Evolutionary conservation across 2,888 invertebrate species (phyloP).

Genomic region (Spicauda simplicius): DNA sequence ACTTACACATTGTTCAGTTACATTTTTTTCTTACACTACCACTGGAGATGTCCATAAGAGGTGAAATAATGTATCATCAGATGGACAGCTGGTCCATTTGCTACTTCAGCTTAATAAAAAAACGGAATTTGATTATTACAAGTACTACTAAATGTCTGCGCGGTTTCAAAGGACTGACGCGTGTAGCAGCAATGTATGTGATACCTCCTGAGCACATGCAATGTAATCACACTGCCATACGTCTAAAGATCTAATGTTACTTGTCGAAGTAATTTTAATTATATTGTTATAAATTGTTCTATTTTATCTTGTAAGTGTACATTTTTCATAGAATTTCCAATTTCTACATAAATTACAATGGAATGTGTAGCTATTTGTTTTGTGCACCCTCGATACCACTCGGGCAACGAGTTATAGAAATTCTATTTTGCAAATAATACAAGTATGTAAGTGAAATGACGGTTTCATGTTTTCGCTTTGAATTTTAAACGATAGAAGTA

Average conservation of each 20-base stretch:
- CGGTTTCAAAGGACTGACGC: constrained; percentile 6
- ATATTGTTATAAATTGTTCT: constrained; percentile 56
- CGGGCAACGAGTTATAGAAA: constrained; percentile 46
- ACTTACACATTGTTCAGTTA: no score
- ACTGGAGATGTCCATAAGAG: no score
- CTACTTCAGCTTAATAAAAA: no score
- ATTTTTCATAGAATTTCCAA: constrained; percentile 59
- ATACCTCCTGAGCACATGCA: constrained; percentile 39
- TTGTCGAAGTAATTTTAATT: constrained; percentile 49
- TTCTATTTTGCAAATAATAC: constrained; percentile 23
- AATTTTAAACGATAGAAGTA: constrained; percentile 17
- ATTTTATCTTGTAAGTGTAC: constrained; percentile 65
- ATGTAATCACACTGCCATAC: constrained; percentile 53
- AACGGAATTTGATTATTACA: neutral
- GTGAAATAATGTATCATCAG: no score
- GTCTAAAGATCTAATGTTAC: constrained; percentile 46
- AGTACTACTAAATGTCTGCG: neutral
- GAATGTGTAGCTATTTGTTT: constrained; percentile 56
- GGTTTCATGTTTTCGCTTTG: constrained; percentile 23
- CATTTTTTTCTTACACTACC: no score
- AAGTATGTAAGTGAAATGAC: constrained; percentile 1
- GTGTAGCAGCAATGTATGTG: constrained; percentile 33
- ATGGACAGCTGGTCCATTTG: no score
- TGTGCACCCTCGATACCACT: constrained; percentile 52
- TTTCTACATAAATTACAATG: constrained; percentile 51